These are phyloP conservation scores for Anguilla obscura DNA, from an alignment of 2,797 vertebrate genomes.

Conservation along the genomic window DNA sequence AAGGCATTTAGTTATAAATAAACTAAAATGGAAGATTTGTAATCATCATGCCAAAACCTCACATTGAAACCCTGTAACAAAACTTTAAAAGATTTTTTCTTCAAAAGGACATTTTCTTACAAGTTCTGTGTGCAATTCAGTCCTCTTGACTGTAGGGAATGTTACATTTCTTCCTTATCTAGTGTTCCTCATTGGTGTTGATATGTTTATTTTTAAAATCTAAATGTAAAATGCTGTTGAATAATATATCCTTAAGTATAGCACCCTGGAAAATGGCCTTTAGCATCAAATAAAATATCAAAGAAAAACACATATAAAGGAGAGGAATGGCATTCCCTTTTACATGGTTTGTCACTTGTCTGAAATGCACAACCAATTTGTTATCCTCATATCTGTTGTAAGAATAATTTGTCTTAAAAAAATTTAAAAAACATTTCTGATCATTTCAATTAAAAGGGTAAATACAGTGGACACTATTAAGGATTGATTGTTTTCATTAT, in stretches of 20 bases:
- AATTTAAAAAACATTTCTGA: neutral
- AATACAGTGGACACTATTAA: neutral
- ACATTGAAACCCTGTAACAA: neutral
- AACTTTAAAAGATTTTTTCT: neutral
- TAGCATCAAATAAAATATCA: neutral
- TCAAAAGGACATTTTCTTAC: neutral
- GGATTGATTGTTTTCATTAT: too few species aligned
- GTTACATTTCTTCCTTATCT: neutral
- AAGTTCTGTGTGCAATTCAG: neutral
- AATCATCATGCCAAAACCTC: neutral
- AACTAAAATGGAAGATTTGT: neutral
- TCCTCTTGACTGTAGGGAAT: neutral
- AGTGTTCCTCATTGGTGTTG: neutral
- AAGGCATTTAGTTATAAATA: neutral
- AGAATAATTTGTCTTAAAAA: neutral
- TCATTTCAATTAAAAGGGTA: neutral
- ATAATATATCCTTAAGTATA: neutral
- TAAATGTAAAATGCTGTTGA: neutral
- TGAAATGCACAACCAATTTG: neutral
- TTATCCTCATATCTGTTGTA: neutral
- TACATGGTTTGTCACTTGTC: neutral
- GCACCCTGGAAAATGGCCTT: neutral
- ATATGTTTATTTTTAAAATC: neutral
- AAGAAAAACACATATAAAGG: neutral
- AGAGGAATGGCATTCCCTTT: neutral